Conservation (phyloP, 1,140 invertebrate species). For the Drosophila eugracilis region DNA sequence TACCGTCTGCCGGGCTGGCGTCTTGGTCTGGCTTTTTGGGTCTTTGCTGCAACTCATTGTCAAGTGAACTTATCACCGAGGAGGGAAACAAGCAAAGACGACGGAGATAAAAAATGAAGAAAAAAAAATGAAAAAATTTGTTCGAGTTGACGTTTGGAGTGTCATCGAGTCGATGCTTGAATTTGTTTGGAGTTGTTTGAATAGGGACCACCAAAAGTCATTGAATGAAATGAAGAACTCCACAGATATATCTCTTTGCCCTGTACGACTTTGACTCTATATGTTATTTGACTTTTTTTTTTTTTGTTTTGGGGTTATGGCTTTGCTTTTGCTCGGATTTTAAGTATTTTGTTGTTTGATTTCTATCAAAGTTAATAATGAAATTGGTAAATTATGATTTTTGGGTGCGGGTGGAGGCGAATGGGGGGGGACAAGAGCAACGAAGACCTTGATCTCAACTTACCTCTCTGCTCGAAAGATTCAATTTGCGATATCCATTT, state of each 20-base stretch:
- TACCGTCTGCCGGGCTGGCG: conserved; percentile 62
- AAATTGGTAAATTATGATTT: conserved; percentile 77
- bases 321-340: conserved; percentile 60
- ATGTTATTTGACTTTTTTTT: conserved; percentile 10
- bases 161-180: conserved; percentile 76
- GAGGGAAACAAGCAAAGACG: conserved; percentile 38
- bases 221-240: conserved; percentile 82
- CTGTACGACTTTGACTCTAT: conserved; percentile 15
- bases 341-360: conserved; percentile 82
- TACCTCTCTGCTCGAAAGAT: conserved; percentile 73
- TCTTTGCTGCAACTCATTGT: conserved; percentile 82
- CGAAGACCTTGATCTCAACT: conserved; percentile 61
- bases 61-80: conserved; percentile 77
- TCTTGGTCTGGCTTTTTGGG: conserved; percentile 55
- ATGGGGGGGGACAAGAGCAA: too few species aligned
- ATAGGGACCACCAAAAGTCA: conserved; percentile 83
- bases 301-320: conserved; percentile 25
- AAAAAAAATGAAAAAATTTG: too few species aligned
- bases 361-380: conserved; percentile 83
- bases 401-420: conserved; percentile 54
- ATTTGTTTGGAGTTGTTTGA: conserved; percentile 83
- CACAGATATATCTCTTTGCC: conserved; percentile 67
- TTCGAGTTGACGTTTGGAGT: conserved; percentile 81
- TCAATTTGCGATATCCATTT: conserved; percentile 80
- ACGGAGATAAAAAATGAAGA: conserved; percentile 34